Evolutionary conservation across 1,140 invertebrate genomes (phyloP).

Genomic region (Heliothis subflexa): DNA sequence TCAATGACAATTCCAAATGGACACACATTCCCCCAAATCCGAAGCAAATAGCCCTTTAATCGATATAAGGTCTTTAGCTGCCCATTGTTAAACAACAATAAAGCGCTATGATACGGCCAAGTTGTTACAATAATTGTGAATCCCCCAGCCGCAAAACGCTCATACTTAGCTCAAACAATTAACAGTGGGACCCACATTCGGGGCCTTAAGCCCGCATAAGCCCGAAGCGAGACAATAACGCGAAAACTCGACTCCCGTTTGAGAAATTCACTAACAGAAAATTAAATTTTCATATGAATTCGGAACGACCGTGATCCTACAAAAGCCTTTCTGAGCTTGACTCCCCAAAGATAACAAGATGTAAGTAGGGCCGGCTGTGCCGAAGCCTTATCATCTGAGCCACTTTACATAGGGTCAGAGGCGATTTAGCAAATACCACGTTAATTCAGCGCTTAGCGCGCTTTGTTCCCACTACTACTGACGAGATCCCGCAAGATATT

Average conservation of each 20-base stretch:
- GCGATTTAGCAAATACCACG: conserved; percentile 69
- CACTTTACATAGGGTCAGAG: conserved; percentile 72
- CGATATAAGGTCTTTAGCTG: conserved; percentile 62
- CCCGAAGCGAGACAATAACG: conserved; percentile 75
- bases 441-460: conserved; percentile 73
- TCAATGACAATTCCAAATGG: conserved; percentile 3
- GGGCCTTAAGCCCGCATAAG: conserved; percentile 79
- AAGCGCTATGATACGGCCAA: conserved; percentile 70
- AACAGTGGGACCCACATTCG: conserved; percentile 78
- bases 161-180: conserved; percentile 82
- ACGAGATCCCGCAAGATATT: conserved; percentile 75
- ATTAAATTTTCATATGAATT: conserved; percentile 84
- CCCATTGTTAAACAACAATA: conserved; percentile 72
- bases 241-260: conserved; percentile 73
- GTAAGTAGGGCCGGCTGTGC: conserved; percentile 66
- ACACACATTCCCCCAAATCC: conserved; percentile 37
- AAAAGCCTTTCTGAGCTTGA: conserved; percentile 73
- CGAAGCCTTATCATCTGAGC: conserved; percentile 67
- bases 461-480: conserved; percentile 66
- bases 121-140: conserved; percentile 81
- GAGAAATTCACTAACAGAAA: conserved; percentile 79
- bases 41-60: conserved; percentile 61
- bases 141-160: conserved; percentile 74
- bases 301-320: conserved; percentile 72
- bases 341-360: conserved; percentile 75